Percentiles rank a stretch among this genome's conserved stretches.
Evolutionary conservation across 1,140 invertebrate genomes (phyloP).

Genomic region (Sminthurides bifidus): DNA sequence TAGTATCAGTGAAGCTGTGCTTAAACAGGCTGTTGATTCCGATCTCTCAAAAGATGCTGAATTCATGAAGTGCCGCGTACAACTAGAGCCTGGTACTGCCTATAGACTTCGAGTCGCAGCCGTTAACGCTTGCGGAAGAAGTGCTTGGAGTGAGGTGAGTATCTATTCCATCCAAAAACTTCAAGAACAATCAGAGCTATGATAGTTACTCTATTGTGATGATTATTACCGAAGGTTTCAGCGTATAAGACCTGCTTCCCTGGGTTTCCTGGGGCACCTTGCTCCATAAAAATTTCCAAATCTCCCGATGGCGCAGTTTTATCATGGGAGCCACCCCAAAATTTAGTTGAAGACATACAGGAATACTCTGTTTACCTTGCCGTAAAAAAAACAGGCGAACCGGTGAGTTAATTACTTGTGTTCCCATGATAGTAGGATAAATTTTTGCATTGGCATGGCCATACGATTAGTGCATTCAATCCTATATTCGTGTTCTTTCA

Average conservation of each 20-base stretch:
- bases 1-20: neutral
- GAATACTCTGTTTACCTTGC: constrained; percentile 98
- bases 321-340: constrained; percentile 93
- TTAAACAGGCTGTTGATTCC: neutral
- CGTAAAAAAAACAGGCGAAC: constrained; percentile 34
- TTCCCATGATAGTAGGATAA: neutral
- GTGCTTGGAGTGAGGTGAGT: constrained; percentile 82
- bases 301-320: constrained; percentile 84
- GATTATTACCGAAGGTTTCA: constrained; percentile 51
- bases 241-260: constrained; percentile 94
- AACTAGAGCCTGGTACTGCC: constrained; percentile 83
- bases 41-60: constrained; percentile 4
- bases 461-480: neutral
- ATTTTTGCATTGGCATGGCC: neutral
- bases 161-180: neutral
- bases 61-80: constrained; percentile 46
- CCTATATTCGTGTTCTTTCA: neutral
- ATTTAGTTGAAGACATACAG: constrained; percentile 77
- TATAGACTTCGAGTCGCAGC: constrained; percentile 94
- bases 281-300: constrained; percentile 95
- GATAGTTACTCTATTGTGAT: neutral
- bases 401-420: neutral
- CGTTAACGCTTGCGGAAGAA: constrained; percentile 83
- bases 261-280: constrained; percentile 84
- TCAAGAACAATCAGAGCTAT: neutral